phyloP scores from a whole-genome alignment of 2,797 vertebrate species.

The Paedocypris micromegethes region DNA sequence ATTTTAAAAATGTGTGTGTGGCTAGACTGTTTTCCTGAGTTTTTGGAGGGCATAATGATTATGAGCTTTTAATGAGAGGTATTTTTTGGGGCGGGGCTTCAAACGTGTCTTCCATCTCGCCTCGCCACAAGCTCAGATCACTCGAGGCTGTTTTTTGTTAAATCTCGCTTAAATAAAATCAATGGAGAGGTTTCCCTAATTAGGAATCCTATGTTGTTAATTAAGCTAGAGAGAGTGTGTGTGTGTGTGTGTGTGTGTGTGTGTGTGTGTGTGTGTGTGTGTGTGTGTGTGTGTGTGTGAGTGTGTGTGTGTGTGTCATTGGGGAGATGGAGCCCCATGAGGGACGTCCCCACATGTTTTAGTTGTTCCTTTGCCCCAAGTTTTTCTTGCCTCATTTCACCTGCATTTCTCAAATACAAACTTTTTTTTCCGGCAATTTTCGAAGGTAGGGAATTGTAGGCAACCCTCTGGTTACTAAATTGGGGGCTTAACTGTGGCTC shows the following conservation, averaged over 20 bases:
- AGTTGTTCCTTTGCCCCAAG: conserved; percentile 12
- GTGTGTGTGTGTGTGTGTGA: conserved; percentile 4
- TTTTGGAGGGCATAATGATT: conserved; percentile 39
- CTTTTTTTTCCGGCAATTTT: not conserved
- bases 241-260: conserved; percentile 7
- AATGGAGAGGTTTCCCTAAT: conserved; percentile 37
- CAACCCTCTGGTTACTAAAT: not conserved
- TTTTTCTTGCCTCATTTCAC: conserved; percentile 16
- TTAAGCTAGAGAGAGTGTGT: conserved; percentile 24
- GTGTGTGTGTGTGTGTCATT: conserved; percentile 6
- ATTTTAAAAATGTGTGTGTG: conserved; percentile 30
- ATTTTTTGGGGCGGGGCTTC: conserved; percentile 26
- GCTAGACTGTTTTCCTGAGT: conserved; percentile 10
- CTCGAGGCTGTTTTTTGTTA: conserved; percentile 32
- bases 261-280: conserved; percentile 1
- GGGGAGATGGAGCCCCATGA: conserved; percentile 3
- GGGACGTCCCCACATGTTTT: conserved; percentile 8
- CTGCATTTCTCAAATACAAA: not conserved
- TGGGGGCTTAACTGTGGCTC: too few species aligned
- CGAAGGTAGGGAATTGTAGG: not conserved
- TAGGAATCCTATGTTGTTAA: conserved; percentile 34
- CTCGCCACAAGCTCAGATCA: conserved; percentile 30
- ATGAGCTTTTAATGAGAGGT: conserved; percentile 26
- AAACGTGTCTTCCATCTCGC: conserved; percentile 5
- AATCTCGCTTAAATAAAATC: conserved; percentile 43